Evolutionary conservation across 2,113 vertebrate genomes (phyloP).

Genomic region (Chionodraco myersi): DNA sequence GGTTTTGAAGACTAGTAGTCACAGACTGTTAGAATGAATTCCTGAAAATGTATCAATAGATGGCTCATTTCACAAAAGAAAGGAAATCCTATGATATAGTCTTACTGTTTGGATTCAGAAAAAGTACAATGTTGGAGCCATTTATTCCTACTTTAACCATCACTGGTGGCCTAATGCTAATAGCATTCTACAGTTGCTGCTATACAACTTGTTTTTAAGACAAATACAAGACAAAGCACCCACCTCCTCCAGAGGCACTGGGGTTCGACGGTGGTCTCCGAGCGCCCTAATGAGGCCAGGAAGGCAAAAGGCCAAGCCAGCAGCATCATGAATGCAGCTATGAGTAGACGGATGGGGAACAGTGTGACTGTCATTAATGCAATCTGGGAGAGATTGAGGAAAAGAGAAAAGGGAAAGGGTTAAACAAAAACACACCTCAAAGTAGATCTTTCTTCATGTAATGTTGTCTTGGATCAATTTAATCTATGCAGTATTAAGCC

Average conservation of each 20-base stretch:
- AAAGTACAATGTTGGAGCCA: not conserved
- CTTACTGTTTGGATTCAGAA: not conserved
- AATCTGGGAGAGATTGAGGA: slow-evolving; percentile 84
- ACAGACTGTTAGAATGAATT: not conserved
- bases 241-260: slow-evolving; percentile 91
- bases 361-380: slow-evolving; percentile 94
- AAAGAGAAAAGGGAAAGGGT: slow-evolving; percentile 1
- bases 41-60: not conserved
- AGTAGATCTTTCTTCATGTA: not conserved
- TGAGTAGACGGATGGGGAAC: slow-evolving; percentile 93
- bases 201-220: not conserved
- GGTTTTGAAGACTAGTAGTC: not conserved
- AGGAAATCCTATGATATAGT: not conserved
- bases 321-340: slow-evolving; percentile 97
- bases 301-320: slow-evolving; percentile 98
- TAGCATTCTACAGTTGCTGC: not conserved
- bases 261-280: slow-evolving; percentile 86
- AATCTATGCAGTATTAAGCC: not conserved
- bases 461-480: not conserved
- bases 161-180: not conserved
- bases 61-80: not conserved
- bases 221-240: slow-evolving; percentile 14
- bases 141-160: not conserved
- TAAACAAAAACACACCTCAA: not conserved
- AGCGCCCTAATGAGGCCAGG: slow-evolving; percentile 88